Evolutionary conservation across 2,888 invertebrate species (phyloP).

Genomic region (Hypomecis atomaria): DNA sequence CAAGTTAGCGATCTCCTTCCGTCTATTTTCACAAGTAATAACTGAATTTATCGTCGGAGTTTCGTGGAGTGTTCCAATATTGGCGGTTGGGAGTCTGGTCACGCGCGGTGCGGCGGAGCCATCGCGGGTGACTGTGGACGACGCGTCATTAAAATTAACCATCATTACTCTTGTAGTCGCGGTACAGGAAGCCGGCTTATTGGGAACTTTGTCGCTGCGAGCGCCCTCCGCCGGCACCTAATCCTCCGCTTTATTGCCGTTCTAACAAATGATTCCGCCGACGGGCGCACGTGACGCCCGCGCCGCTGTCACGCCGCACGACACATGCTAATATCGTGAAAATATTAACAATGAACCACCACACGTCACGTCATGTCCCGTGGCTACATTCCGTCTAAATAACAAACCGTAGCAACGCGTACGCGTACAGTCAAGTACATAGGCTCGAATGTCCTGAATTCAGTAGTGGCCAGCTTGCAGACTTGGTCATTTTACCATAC

Average conservation of each 20-base stretch:
- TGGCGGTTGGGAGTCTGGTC: slow-evolving; percentile 70
- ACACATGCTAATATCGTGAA: slow-evolving; percentile 44
- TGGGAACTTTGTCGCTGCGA: slow-evolving; percentile 72
- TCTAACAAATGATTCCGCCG: slow-evolving; percentile 72
- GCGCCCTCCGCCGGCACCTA: slow-evolving; percentile 68
- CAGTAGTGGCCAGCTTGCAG: slow-evolving; percentile 7
- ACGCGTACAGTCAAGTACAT: slow-evolving; percentile 1
- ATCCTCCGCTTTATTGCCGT: slow-evolving; percentile 76
- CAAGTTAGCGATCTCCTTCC: slow-evolving; percentile 84
- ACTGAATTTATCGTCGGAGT: slow-evolving; percentile 84
- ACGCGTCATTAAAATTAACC: slow-evolving; percentile 84
- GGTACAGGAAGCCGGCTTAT: slow-evolving; percentile 75
- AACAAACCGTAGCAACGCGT: slow-evolving; percentile 11
- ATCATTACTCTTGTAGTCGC: slow-evolving; percentile 82
- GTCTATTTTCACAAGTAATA: slow-evolving; percentile 85
- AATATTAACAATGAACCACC: slow-evolving; percentile 36
- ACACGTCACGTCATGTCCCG: slow-evolving; percentile 17
- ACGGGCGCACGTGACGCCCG: slow-evolving; percentile 50
- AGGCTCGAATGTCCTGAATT: slow-evolving; percentile 14
- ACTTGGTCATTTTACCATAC: slow-evolving; percentile 19
- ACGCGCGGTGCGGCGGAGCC: slow-evolving; percentile 62
- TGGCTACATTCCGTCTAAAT: slow-evolving; percentile 17
- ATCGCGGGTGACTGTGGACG: slow-evolving; percentile 66
- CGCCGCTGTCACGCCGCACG: slow-evolving; percentile 31
- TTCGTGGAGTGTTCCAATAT: slow-evolving; percentile 80